Base-by-base conservation (phyloP, 2,113 vertebrate genomes). In the Lophochroa leadbeateri region DNA sequence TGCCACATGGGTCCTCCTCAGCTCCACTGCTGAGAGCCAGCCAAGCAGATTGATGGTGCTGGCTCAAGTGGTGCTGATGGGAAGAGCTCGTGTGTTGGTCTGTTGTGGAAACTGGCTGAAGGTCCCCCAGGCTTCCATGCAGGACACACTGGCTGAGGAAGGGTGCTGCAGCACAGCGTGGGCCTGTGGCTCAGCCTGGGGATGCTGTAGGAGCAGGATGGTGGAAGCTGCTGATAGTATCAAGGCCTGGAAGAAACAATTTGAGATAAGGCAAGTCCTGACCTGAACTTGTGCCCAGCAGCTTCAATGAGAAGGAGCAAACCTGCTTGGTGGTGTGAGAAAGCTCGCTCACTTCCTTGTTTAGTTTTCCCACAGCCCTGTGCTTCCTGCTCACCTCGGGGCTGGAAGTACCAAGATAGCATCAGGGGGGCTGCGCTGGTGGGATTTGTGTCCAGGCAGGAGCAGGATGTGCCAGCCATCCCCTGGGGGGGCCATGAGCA, bases 291-390 rank as follows among this genome's bases (percentile, higher is more conserved):
- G 65, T 94, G 92, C 91, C 95, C 91, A 28, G 74, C 0, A 0
- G 17, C 46, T 86, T 50, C 52, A 18, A 35, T 15, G 72, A 68
- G 91, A 64, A 94, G 41, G 61, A 91, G 55, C 88, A 37, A 85
- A 91, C 91, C 92, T 87, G 47, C 81, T 53, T 7, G 0, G 49
- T 37, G 95, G 79, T 91, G 92, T 92, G 95, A 93, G 96, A 96
- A 92, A 84, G 86, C 91, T 92, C 3, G 63, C 37, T 2, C 37
- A 61, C 94, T 96, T 96, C 96, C 92, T 84, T 94, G 92, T 95
- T 96, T 96, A 92, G 95, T 91, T 97, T 97, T 96, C 96, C 96
- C 96, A 97, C 94, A 96, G 96, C 96, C 90, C 83, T 7, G 89
- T 8, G 81, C 86, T 96, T 96, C 96, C 96, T 94, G 94, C 96